A percentile compares a stretch with the other conserved stretches of the same genome.
These are phyloP conservation scores for Pangasius mekongensis DNA, from an alignment of 2,797 vertebrate species.

Conservation along the genomic window DNA sequence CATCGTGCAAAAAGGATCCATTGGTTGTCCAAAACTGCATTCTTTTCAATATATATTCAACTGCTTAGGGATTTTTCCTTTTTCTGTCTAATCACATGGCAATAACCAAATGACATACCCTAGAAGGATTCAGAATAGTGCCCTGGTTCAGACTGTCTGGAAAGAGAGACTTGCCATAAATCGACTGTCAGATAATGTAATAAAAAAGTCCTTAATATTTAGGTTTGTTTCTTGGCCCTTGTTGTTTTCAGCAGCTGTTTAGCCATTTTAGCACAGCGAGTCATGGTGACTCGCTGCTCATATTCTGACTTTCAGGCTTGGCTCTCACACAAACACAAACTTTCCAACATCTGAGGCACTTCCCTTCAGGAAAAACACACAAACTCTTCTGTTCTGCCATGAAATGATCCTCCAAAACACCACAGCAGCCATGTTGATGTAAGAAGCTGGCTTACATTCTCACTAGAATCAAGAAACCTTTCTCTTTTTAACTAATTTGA, in stretches of 20 bases:
- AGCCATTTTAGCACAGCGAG: not conserved
- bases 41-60: not conserved
- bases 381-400: constrained; percentile 3
- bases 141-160: not conserved
- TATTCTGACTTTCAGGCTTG: constrained; percentile 9
- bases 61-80: not conserved
- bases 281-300: constrained; percentile 12
- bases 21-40: not conserved
- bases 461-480: not conserved
- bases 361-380: constrained; percentile 11
- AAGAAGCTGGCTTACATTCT: not conserved
- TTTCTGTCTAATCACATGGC: not conserved
- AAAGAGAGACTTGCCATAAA: not conserved
- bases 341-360: constrained; percentile 17
- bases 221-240: not conserved
- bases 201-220: not conserved
- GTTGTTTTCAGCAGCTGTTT: constrained; percentile 26
- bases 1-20: not conserved
- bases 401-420: not conserved
- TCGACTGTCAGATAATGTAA: not conserved
- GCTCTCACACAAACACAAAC: not conserved
- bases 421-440: not conserved
- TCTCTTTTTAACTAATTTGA: too few relatives aligned
- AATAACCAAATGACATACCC: not conserved
- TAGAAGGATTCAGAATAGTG: too few relatives aligned